Evolutionary conservation across 2,797 vertebrate genomes (phyloP).

Genomic region (Myotis myotis): DNA sequence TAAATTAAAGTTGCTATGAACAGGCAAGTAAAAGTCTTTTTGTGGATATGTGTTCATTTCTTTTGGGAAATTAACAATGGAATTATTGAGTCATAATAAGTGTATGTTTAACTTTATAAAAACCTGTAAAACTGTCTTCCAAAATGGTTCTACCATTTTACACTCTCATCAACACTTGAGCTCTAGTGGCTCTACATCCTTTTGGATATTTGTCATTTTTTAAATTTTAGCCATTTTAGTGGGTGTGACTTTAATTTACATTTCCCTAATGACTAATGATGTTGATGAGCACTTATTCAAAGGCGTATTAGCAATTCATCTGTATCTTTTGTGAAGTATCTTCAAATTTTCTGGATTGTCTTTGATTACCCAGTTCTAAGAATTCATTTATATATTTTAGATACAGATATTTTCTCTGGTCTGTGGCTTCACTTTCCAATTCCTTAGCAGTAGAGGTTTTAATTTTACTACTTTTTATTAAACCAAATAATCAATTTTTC

Average conservation of each 20-base stretch:
- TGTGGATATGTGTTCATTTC: slow-evolving; percentile 6
- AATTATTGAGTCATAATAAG: slow-evolving; percentile 31
- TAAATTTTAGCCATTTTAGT: slow-evolving; percentile 19
- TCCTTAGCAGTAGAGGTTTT: slow-evolving; percentile 23
- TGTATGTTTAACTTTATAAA: neutral
- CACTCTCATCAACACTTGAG: neutral
- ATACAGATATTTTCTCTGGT: neutral
- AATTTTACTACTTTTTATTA: neutral
- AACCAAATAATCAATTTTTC: slow-evolving; percentile 2
- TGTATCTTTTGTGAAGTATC: neutral
- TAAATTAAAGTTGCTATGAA: slow-evolving; percentile 18
- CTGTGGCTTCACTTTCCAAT: neutral
- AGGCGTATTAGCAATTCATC: neutral
- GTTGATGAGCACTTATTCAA: slow-evolving; percentile 21
- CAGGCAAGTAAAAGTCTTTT: slow-evolving; percentile 12
- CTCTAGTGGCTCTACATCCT: neutral
- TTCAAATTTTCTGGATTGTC: neutral
- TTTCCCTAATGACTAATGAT: slow-evolving; percentile 1
- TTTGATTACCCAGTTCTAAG: slow-evolving; percentile 4
- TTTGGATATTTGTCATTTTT: slow-evolving; percentile 6
- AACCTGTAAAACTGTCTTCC: slow-evolving; percentile 18
- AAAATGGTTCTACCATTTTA: slow-evolving; percentile 37
- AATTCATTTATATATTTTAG: neutral
- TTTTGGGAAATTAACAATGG: neutral
- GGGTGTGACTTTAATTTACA: slow-evolving; percentile 10